Evolutionary conservation across 2,888 invertebrate species (phyloP).

Genomic region (Amorpha juglandis): DNA sequence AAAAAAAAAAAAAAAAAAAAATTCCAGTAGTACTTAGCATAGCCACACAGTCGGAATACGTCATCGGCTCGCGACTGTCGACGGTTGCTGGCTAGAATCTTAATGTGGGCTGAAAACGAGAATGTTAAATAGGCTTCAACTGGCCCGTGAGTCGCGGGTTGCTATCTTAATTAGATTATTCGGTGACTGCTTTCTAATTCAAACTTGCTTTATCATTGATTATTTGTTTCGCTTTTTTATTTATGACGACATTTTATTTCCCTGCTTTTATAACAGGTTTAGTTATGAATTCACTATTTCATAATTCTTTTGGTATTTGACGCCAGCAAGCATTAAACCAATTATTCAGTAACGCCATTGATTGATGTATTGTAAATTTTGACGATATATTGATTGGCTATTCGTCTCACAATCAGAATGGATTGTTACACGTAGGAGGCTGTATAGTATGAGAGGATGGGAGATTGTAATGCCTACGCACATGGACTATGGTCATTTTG

Average conservation of each 20-base stretch:
- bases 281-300: too few relatives aligned
- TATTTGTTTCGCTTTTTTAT: neutral
- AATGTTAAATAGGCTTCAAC: conserved; percentile 20
- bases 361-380: neutral
- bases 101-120: conserved; percentile 18
- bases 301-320: too few relatives aligned
- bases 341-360: neutral
- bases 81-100: conserved; percentile 11
- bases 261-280: neutral
- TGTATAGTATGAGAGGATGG: neutral
- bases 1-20: too few relatives aligned
- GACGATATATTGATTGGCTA: neutral
- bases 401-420: neutral
- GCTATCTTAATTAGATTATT: conserved; percentile 6
- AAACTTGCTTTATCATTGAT: conserved; percentile 4
- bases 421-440: neutral
- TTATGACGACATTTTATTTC: neutral
- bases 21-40: conserved; percentile 13
- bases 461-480: neutral
- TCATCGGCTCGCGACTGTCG: conserved; percentile 11
- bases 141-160: neutral
- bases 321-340: neutral
- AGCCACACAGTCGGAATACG: conserved; percentile 7
- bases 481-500: neutral
- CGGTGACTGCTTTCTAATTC: conserved; percentile 18